A percentile compares a stretch with the other conserved stretches of the same genome.
phyloP scores from a whole-genome alignment of 2,888 invertebrate genomes.

The Mellilla xanthometata region DNA sequence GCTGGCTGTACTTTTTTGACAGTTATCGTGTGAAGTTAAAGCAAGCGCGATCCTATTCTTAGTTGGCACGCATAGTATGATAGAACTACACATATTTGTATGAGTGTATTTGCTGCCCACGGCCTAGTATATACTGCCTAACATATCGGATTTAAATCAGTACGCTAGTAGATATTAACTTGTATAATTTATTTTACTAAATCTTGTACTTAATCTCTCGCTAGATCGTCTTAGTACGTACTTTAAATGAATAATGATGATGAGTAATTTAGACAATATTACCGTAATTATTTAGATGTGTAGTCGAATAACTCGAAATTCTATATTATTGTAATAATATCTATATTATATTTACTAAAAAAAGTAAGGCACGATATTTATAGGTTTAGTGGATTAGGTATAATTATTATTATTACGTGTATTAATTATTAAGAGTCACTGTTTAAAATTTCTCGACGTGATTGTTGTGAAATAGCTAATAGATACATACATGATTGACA shows the following conservation, averaged over 20 bases:
- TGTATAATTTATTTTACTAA: conserved; percentile 49
- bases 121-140: conserved; percentile 72
- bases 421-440: conserved; percentile 3
- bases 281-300: conserved; percentile 42
- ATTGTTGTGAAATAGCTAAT: conserved; percentile 9
- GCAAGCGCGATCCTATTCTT: too few species aligned
- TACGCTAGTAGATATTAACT: conserved; percentile 53
- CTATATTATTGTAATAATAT: conserved; percentile 8
- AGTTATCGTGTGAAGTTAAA: too few species aligned
- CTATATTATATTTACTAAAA: conserved; percentile 10
- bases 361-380: conserved; percentile 12
- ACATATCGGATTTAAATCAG: conserved; percentile 73
- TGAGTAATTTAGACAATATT: conserved; percentile 78
- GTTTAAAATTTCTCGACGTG: conserved; percentile 8
- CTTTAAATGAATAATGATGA: conserved; percentile 54
- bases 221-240: conserved; percentile 51
- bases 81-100: conserved; percentile 30
- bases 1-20: too few species aligned
- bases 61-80: too few species aligned
- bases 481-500: too few species aligned
- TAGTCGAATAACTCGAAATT: conserved; percentile 40
- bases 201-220: conserved; percentile 57
- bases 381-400: conserved; percentile 5
- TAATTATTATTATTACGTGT: not conserved
- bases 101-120: too few species aligned